phyloP scores from a whole-genome alignment of 2,113 vertebrate genomes.

The Anoura caudifer region DNA sequence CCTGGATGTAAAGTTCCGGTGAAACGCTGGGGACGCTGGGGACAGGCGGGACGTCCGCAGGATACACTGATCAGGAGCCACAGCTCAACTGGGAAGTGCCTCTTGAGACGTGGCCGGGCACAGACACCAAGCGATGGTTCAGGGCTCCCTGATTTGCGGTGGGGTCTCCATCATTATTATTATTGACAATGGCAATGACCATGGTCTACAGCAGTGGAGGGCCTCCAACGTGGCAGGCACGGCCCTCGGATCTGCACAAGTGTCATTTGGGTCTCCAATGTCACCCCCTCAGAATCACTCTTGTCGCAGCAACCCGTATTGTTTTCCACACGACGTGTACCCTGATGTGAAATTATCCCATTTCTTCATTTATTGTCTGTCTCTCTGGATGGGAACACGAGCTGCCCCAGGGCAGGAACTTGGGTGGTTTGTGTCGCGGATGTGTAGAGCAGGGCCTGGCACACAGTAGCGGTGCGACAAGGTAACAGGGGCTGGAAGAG shows the following conservation, averaged over 20 bases:
- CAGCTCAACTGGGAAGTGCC: not conserved
- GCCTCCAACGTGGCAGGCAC: not conserved
- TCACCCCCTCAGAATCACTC: not conserved
- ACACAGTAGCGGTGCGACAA: rapidly evolving
- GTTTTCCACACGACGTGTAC: not conserved
- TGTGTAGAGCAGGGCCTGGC: not conserved
- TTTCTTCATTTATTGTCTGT: not conserved
- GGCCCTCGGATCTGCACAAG: not conserved
- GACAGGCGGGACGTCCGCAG: not conserved
- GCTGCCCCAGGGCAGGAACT: not conserved
- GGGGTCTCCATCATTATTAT: not conserved
- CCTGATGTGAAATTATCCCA: not conserved
- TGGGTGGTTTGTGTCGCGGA: not conserved
- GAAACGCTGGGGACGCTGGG: not conserved
- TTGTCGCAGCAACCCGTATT: not conserved
- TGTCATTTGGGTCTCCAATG: not conserved
- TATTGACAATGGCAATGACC: too few species aligned
- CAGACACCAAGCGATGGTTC: not conserved
- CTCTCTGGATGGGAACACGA: not conserved
- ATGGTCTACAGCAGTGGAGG: rapidly evolving
- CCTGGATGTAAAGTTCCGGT: not conserved
- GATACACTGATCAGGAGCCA: not conserved
- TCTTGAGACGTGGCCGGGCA: not conserved
- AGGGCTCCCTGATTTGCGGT: not conserved
- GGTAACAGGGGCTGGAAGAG: not conserved